Conservation (phyloP, 2,888 invertebrate genomes). For the Gryllus longicercus region DNA sequence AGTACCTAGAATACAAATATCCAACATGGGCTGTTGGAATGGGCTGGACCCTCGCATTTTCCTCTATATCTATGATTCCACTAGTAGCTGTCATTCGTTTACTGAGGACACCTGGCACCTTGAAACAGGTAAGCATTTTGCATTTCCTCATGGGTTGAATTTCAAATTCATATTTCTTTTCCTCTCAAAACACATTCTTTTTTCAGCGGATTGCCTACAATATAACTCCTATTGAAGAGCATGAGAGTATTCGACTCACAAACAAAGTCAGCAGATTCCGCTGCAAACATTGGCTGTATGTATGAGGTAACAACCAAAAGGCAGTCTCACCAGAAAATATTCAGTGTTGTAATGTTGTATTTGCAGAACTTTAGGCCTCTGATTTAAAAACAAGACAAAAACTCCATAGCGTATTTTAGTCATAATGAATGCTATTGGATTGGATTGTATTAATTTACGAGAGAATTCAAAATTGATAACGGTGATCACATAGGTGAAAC, state of each 20-base stretch:
- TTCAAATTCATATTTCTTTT: background rate
- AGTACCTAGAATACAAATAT: conserved; percentile 65
- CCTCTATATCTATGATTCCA: conserved; percentile 71
- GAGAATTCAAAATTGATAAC: no score
- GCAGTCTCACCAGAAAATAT: no score
- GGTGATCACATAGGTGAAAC: no score
- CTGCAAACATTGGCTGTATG: conserved; percentile 65
- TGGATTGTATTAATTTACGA: no score
- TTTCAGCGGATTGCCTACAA: conserved; percentile 62
- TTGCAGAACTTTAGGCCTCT: no score
- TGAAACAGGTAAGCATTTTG: conserved; percentile 58
- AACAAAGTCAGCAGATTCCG: conserved; percentile 61
- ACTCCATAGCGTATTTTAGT: no score
- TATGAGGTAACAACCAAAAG: conserved; percentile 47
- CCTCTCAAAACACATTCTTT: conserved; percentile 30
- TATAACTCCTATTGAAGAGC: conserved; percentile 64
- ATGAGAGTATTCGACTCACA: conserved; percentile 59
- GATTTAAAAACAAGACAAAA: no score
- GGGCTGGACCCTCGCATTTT: conserved; percentile 69
- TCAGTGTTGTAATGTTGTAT: no score
- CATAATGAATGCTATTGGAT: no score
- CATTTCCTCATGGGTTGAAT: background rate
- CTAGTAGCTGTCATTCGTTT: conserved; percentile 62
- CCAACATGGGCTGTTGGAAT: conserved; percentile 69
- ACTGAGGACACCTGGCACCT: conserved; percentile 62